These are phyloP conservation scores for Phaethornis superciliosus DNA, from an alignment of 2,113 vertebrate species.

Conservation along the genomic window DNA sequence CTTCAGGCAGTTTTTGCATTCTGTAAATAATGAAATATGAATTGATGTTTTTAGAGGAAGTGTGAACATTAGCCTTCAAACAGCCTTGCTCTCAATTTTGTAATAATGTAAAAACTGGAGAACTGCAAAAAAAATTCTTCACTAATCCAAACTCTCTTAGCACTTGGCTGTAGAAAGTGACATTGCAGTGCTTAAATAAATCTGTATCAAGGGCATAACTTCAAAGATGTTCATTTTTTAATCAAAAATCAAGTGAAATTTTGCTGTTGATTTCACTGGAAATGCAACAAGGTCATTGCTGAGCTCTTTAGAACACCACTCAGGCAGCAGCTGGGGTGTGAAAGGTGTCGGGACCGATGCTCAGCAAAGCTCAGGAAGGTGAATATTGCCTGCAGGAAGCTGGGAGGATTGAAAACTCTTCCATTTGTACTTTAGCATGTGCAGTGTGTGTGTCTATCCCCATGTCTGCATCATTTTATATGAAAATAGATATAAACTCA, in stretches of 20 bases:
- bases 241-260: conserved; percentile 35
- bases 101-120: background rate
- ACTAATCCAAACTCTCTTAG: background rate
- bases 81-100: background rate
- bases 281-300: background rate
- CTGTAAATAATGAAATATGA: background rate
- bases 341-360: background rate
- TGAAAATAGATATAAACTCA: background rate
- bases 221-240: conserved; percentile 22
- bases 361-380: background rate
- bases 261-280: background rate
- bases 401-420: background rate
- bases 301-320: background rate
- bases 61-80: background rate
- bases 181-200: conserved; percentile 1
- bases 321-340: background rate
- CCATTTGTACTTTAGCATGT: rapidly evolving
- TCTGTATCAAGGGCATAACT: background rate
- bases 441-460: background rate
- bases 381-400: rapidly evolving
- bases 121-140: background rate
- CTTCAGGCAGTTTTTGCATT: background rate
- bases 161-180: background rate
- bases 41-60: background rate
- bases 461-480: background rate